Evolutionary conservation across 2,797 vertebrate species (phyloP).

Genomic region (Paedocypris micromegethes): DNA sequence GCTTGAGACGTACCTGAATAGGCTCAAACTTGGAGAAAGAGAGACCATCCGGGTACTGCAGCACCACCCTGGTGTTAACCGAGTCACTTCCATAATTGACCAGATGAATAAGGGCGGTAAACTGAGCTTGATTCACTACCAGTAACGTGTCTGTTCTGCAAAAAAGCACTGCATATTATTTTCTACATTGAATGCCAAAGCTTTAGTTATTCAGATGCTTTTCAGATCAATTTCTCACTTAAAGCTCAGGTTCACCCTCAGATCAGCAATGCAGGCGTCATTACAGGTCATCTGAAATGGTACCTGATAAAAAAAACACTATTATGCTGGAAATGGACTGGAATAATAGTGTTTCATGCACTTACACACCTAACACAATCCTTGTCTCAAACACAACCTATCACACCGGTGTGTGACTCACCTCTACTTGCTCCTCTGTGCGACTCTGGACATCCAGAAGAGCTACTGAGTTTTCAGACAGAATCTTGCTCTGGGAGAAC

Average conservation of each 20-base stretch:
- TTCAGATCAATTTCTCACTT: slow-evolving; percentile 14
- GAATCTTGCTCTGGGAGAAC: slow-evolving; percentile 22
- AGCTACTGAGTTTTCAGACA: neutral
- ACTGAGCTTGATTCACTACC: slow-evolving; percentile 56
- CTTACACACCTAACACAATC: no score
- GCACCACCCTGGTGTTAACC: slow-evolving; percentile 65
- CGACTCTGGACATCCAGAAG: slow-evolving; percentile 37
- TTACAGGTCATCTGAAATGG: slow-evolving; percentile 41
- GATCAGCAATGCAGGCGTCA: slow-evolving; percentile 32
- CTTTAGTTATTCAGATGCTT: no score
- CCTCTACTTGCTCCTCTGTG: slow-evolving; percentile 21
- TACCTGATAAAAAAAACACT: slow-evolving; percentile 18
- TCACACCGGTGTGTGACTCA: neutral
- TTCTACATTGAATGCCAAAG: neutral
- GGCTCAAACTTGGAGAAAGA: slow-evolving; percentile 60
- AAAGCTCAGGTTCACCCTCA: slow-evolving; percentile 27
- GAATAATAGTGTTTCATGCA: no score
- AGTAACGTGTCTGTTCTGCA: slow-evolving; percentile 56
- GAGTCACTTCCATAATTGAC: slow-evolving; percentile 66
- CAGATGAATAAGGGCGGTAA: slow-evolving; percentile 53
- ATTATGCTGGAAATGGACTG: neutral
- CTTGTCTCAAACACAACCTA: no score
- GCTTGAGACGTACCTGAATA: slow-evolving; percentile 45
- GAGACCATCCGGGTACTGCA: slow-evolving; percentile 62
- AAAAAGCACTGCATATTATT: neutral